phyloP scores from a whole-genome alignment of 2,113 vertebrate genomes.

The Maccullochella peelii region DNA sequence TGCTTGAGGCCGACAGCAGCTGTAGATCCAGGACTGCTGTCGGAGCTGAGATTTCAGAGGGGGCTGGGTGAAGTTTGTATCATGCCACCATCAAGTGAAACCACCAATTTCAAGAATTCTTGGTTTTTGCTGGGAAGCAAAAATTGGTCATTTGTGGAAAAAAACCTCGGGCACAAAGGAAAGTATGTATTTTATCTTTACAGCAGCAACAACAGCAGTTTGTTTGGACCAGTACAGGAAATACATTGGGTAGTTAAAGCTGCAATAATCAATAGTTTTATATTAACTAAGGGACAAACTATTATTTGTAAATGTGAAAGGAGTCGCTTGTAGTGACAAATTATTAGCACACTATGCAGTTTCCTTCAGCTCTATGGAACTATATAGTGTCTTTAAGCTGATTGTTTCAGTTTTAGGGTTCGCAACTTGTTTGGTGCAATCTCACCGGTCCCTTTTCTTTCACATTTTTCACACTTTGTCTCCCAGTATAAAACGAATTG shows the following conservation, averaged over 20 bases:
- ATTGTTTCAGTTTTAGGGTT: neutral
- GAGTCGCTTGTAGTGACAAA: neutral
- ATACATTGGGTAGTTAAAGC: neutral
- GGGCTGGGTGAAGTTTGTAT: constrained; percentile 9
- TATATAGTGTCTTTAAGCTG: neutral
- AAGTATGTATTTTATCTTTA: neutral
- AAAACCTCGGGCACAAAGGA: neutral
- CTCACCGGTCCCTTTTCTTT: neutral
- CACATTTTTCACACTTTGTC: neutral
- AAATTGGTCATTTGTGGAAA: neutral
- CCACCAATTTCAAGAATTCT: constrained; percentile 14
- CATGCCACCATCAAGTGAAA: constrained; percentile 27
- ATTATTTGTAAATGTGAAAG: neutral
- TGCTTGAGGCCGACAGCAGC: constrained; percentile 67
- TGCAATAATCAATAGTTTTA: neutral
- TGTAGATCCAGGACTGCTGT: constrained; percentile 58
- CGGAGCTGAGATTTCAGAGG: constrained; percentile 36
- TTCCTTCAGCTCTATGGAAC: neutral
- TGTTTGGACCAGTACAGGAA: neutral
- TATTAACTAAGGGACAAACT: neutral
- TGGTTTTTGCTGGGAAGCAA: constrained; percentile 13
- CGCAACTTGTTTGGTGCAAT: neutral
- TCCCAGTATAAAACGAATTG: neutral
- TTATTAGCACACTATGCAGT: neutral
- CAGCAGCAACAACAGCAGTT: neutral